Evolutionary conservation across 2,113 vertebrate genomes (phyloP).

Genomic region (Sigmodon hispidus): DNA sequence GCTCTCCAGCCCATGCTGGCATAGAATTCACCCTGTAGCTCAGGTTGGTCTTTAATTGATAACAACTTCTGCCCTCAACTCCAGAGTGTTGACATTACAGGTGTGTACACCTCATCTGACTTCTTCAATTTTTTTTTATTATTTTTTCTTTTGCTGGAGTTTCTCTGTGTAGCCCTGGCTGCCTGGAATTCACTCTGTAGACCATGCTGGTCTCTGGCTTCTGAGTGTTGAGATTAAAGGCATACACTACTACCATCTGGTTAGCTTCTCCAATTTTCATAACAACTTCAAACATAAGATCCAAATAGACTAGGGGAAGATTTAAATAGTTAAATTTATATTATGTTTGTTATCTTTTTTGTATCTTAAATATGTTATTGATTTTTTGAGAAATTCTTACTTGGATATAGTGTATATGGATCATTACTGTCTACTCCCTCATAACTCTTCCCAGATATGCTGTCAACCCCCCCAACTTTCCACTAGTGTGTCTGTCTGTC

Average conservation of each 20-base stretch:
- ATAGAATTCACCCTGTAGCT: neutral
- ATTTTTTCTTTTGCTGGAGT: neutral
- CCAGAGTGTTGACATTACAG: neutral
- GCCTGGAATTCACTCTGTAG: neutral
- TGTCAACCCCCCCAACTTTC: neutral
- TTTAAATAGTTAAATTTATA: neutral
- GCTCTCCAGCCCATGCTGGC: neutral
- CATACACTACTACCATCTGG: neutral
- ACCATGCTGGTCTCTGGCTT: neutral
- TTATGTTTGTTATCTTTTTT: neutral
- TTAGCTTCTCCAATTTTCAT: neutral
- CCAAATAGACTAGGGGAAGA: neutral
- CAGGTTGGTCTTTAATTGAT: neutral
- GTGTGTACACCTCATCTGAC: neutral
- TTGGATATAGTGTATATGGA: neutral
- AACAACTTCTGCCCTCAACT: neutral
- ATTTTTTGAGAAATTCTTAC: neutral
- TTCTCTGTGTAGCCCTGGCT: neutral
- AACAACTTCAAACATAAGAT: neutral
- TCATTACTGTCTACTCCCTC: neutral
- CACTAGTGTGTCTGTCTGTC: neutral
- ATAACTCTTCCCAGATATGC: neutral
- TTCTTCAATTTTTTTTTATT: neutral
- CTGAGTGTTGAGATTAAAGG: neutral
- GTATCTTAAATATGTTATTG: neutral